Evolutionary conservation across 2,113 vertebrate species (phyloP), one percentile per base, ranked within the genome.

Genomic region (Perca fluviatilis): DNA sequence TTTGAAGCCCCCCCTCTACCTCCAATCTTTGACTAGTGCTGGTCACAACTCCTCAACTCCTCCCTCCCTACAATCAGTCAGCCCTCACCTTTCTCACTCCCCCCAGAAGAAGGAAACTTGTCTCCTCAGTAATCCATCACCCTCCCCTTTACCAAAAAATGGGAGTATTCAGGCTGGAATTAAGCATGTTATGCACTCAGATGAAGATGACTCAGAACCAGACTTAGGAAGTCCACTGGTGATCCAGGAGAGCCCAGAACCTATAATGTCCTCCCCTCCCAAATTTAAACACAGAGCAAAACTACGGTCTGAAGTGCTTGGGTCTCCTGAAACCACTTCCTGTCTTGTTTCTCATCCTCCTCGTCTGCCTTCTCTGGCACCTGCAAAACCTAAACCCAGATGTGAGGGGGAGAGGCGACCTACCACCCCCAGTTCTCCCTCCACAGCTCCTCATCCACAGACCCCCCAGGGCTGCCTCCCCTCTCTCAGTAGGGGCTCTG

Each of bases 201-300:
- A 95, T 65, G 94, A 95, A 2, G 94, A 93, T 4, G 95, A 96
- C 70, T 95, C 95, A 0, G 95, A 96, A 56, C 91, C 94, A 47
- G 95, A 96, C 25, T 88, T 96, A 0, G 94, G 92, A 51, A 94
- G 95, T 60, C 92, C 95, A 0, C 89, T 96, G 13, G 92, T 96
- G 54, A 96, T 96, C 77, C 95, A 95, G 18, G 95, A 96, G 69
- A 94, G 94, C 73, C 95, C 95, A 5, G 94, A 95, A n/a, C 87
- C 89, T 54, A 67, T 77, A 3, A 75, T 84, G 58, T 71, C 90
- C 46, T 83, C 93, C 1, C 84, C 93, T 67, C 91, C 92, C 4
- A 93, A 90, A 74, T 88, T 94, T 50, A 93, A 88, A 80, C 83
- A 58, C n/a, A 75, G 83, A 75, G 78, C 68, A 19, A 79, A 75